Percentiles rank a stretch among this genome's conserved stretches.
Evolutionary conservation across 2,113 vertebrate species (phyloP).

Genomic region (Thamnophis sirtalis): DNA sequence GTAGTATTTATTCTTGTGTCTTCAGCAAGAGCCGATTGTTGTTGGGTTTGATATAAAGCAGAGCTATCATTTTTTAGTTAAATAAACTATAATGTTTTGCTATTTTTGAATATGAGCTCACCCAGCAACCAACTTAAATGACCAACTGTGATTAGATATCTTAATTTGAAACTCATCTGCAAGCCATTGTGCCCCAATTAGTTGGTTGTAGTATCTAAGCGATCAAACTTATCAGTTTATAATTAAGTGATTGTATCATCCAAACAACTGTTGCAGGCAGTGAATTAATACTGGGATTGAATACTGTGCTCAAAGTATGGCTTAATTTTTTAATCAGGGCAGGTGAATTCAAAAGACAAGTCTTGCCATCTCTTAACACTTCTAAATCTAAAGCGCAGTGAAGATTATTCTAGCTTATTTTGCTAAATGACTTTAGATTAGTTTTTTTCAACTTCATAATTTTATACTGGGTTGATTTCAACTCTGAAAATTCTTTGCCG

Average conservation of each 20-base stretch:
- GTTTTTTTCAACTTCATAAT: neutral
- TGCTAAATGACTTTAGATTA: neutral
- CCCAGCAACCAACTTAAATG: neutral
- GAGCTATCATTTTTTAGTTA: neutral
- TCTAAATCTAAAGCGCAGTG: neutral
- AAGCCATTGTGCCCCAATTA: neutral
- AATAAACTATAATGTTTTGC: neutral
- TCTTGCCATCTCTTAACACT: neutral
- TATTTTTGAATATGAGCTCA: neutral
- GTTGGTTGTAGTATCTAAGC: too few relatives aligned
- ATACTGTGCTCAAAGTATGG: neutral
- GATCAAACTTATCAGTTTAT: neutral
- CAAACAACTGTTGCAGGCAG: neutral
- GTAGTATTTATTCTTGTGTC: neutral
- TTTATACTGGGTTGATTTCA: neutral
- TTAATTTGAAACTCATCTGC: neutral
- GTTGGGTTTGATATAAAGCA: neutral
- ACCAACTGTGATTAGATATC: neutral
- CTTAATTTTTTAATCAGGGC: neutral
- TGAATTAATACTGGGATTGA: neutral
- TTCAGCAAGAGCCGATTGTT: neutral
- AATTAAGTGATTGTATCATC: neutral
- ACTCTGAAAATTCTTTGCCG: neutral
- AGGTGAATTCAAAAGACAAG: neutral
- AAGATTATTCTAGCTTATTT: neutral